phyloP scores from a whole-genome alignment of 2,113 vertebrate species.

The Peromyscus leucopus region DNA sequence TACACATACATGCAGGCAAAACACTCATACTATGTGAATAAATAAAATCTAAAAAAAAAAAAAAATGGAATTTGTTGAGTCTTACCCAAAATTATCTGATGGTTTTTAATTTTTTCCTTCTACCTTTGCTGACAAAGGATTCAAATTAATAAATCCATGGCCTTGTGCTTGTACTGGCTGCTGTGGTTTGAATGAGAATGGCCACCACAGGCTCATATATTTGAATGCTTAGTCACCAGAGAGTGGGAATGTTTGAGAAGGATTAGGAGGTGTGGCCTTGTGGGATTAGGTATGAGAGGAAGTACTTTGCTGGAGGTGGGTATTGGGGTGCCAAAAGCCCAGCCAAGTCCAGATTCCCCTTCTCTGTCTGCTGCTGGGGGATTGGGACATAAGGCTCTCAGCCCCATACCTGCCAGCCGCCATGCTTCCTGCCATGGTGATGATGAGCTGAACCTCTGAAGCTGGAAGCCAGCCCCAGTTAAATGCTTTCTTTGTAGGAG shows the following conservation, averaged over 20 bases:
- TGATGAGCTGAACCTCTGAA: background rate
- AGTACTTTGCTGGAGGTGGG: background rate
- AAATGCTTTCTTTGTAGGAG: background rate
- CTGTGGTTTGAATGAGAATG: background rate
- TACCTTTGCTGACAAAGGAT: background rate
- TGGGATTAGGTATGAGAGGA: background rate
- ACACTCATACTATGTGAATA: background rate
- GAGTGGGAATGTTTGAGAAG: background rate
- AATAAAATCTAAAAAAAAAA: background rate
- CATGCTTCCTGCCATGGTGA: background rate
- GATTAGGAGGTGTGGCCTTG: background rate
- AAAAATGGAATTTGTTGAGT: slow-evolving; percentile 3
- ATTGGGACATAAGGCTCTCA: background rate
- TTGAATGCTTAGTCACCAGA: background rate
- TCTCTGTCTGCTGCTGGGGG: background rate
- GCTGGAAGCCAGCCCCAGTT: background rate
- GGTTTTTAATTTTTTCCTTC: background rate
- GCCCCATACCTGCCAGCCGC: background rate
- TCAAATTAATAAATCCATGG: background rate
- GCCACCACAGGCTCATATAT: background rate
- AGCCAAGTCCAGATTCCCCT: background rate
- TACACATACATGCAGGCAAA: background rate
- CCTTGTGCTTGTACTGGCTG: background rate
- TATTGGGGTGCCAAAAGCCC: background rate
- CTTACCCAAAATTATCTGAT: slow-evolving; percentile 1